These are phyloP conservation scores for Limonius californicus DNA, from an alignment of 1,140 invertebrate species.

Conservation along the genomic window DNA sequence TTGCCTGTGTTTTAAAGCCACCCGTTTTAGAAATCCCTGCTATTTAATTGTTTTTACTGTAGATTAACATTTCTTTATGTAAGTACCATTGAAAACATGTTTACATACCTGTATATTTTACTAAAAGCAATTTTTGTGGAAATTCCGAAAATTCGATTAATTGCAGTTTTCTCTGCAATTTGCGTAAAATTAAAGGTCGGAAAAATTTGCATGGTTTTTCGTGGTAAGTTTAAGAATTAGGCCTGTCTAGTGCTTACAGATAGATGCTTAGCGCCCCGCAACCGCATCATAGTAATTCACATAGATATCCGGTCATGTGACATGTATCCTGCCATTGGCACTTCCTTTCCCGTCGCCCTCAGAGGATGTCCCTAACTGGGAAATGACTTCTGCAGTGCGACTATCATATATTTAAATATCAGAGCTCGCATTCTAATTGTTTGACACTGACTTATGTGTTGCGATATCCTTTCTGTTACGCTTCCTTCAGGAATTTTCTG, in stretches of 20 bases:
- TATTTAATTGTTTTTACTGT: too few relatives aligned
- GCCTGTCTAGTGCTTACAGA: neutral
- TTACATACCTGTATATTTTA: too few relatives aligned
- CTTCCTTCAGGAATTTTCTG: neutral
- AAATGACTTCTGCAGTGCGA: slow-evolving; percentile 37
- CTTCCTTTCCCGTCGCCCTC: slow-evolving; percentile 42
- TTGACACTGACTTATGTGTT: slow-evolving; percentile 19
- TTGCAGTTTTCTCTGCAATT: too few relatives aligned
- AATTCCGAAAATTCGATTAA: too few relatives aligned
- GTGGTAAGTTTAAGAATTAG: neutral
- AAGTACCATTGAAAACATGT: too few relatives aligned
- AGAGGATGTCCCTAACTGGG: slow-evolving; percentile 42
- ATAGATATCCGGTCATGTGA: slow-evolving; percentile 42
- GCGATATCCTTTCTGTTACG: neutral
- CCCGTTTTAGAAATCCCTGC: too few relatives aligned
- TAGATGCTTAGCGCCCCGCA: slow-evolving; percentile 6
- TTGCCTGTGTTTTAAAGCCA: too few relatives aligned
- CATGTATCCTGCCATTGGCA: slow-evolving; percentile 42
- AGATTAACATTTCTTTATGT: too few relatives aligned
- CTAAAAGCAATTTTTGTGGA: too few relatives aligned
- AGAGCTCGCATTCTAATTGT: neutral
- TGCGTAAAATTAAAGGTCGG: too few relatives aligned
- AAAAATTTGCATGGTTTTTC: neutral
- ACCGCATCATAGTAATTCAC: slow-evolving; percentile 16
- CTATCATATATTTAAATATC: slow-evolving; percentile 20